Base-by-base conservation (phyloP, 2,797 vertebrate species). In the Fistularia commersonii region DNA sequence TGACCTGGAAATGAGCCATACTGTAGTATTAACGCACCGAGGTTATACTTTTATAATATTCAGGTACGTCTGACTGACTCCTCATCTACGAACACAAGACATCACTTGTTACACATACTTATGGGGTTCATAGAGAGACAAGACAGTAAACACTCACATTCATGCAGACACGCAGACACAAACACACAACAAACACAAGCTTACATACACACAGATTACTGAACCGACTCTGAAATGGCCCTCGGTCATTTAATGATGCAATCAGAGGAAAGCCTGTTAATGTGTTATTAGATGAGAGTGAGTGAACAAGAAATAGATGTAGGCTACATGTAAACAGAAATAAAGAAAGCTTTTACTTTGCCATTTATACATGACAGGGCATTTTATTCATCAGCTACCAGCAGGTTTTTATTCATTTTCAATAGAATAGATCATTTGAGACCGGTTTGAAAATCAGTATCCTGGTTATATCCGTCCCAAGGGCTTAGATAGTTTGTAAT, bases 221-320 rank as follows among this genome's bases (percentile, higher is more conserved):
- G 51, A 72, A 69, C 36, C 8, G 11, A 41, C 48, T 68, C 54
- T 53, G 47, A 57, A 64, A 72, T 61, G 56, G 62, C 68, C 70
- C 40, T 8, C 50, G 56, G 67, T 68, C 64, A 81, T 80, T 81
- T 57, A 59, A 55, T 80, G 74, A 80, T 80, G 71, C 72, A 81
- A 79, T 45, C 47, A 62, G 57, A 43, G 32, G 72, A 79, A 79
- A 83, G 54, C 41, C 62, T 73, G 38, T 62, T 49, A 70, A 50
- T 64, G 48, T 46, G 52, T 32, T 54, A 47, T 58, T 60, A 23
- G 10, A 35, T 66, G 48, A 39, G 42, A 59, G 51, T 55, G 14
- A 41, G n/a, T 42, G 46, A 14, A 11, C 46, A 11, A 42, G 12
- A 55, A 39, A 54, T 8, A 48, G 13, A 59, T 32, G 40, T 55